Percentiles rank a stretch among this genome's conserved stretches.
Evolutionary conservation across 2,797 vertebrate genomes (phyloP).

Genomic region (Melanotaenia boesemani): DNA sequence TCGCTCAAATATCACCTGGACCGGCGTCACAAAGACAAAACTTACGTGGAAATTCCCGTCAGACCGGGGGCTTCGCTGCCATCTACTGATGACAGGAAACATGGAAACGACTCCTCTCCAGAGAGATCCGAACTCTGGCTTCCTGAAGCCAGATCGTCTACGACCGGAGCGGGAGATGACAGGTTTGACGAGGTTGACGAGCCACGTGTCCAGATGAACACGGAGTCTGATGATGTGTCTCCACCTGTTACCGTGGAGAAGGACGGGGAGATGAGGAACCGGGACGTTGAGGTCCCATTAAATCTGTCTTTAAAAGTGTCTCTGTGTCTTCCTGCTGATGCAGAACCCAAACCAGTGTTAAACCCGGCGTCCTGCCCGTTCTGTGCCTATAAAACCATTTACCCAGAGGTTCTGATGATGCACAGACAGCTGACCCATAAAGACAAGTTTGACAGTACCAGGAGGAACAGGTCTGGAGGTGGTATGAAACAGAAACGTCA

Average conservation of each 20-base stretch:
- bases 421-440: slow-evolving; percentile 92
- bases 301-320: slow-evolving; percentile 87
- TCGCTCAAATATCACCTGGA: slow-evolving; percentile 96
- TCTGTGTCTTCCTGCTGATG: slow-evolving; percentile 72
- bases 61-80: slow-evolving; percentile 72
- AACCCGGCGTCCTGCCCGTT: slow-evolving; percentile 84
- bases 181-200: slow-evolving; percentile 41
- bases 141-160: slow-evolving; percentile 51
- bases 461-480: slow-evolving; percentile 48
- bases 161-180: slow-evolving; percentile 57
- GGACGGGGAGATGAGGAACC: slow-evolving; percentile 72
- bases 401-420: slow-evolving; percentile 93
- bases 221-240: slow-evolving; percentile 58
- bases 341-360: slow-evolving; percentile 75
- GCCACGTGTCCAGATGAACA: slow-evolving; percentile 58
- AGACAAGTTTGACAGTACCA: slow-evolving; percentile 79
- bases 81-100: slow-evolving; percentile 66
- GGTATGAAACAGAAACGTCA: slow-evolving; percentile 76
- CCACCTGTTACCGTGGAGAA: slow-evolving; percentile 64
- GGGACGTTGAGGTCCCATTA: slow-evolving; percentile 84
- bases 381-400: slow-evolving; percentile 91
- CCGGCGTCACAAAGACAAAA: slow-evolving; percentile 93
- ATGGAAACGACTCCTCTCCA: slow-evolving; percentile 71
- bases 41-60: slow-evolving; percentile 79
- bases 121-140: slow-evolving; percentile 81